Evolutionary conservation across 2,113 vertebrate species (phyloP).

Genomic region (Scolopax mira): DNA sequence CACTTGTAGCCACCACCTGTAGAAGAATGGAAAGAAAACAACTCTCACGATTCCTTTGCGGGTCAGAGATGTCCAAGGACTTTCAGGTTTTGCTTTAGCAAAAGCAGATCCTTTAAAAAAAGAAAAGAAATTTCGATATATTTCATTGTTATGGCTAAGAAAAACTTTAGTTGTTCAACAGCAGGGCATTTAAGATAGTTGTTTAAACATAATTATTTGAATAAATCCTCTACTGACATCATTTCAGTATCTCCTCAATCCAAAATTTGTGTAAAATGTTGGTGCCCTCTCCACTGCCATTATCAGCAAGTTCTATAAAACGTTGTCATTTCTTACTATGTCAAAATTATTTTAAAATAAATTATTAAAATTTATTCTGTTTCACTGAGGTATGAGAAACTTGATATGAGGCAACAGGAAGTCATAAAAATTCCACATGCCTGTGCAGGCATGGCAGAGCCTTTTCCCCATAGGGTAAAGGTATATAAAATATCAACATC

Average conservation of each 20-base stretch:
- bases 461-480: neutral
- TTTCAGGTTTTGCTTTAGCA: constrained; percentile 98
- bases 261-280: neutral
- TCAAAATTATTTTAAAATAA: neutral
- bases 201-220: neutral
- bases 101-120: constrained; percentile 90
- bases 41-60: constrained; percentile 97
- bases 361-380: neutral
- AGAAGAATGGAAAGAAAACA: constrained; percentile 98
- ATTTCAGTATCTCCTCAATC: neutral
- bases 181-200: neutral
- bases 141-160: neutral
- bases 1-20: constrained; percentile 97
- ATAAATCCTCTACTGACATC: neutral
- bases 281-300: neutral
- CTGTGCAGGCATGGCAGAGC: neutral
- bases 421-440: neutral
- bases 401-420: neutral
- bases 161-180: neutral
- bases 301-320: neutral
- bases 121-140: neutral
- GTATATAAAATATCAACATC: neutral
- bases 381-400: neutral
- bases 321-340: neutral
- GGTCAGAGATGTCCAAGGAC: constrained; percentile 96